Base-by-base conservation (phyloP, 2,113 vertebrate genomes). In the Origma solitaria region DNA sequence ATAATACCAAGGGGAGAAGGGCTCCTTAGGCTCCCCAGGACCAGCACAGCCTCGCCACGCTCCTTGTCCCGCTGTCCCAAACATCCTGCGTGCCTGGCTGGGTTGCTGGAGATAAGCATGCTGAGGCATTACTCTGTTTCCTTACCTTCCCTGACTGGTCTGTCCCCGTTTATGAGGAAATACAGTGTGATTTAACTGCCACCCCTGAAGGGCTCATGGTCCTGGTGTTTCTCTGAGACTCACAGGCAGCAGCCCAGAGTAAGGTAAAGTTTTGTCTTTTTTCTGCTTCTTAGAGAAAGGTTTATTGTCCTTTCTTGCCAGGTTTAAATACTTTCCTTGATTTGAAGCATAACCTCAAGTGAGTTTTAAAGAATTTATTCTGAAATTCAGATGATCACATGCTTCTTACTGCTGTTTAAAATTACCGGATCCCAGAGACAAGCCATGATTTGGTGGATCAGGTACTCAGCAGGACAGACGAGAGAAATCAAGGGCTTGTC, bases 21-120 rank as follows among this genome's bases (percentile, higher is more conserved):
- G 47, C 44, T 58, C 61, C 2, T 0, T 6, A 25, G 15, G 18
- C 12, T 31, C 42, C 1, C 0, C 17, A 51, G 37, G 11, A 23
- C 31, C 37, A 75, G 35, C 30, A 40, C 17, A 22, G 31, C 24
- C 45, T 15, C 0, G 0, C 20, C 3, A 3, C 0, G 1, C 23
- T 56, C 28, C 44, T 35, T 24, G 61, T 47, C 8, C 40, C 3
- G 2, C 30, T 60, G 57, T 18, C 57, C 35, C 53, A 11, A 44
- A 45, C 9, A 11, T 37, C 58, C 45, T 28, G 54, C 5, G 6
- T 4, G 0, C 22, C 61, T 79, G 57, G 15, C 16, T 47, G 78
- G 14, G 21, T 10, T 76, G 61, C 37, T 69, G 58, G 42, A 58
- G 35, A 15, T 3, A 8, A 88, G 27, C 44, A 47, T 0, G 3